Conservation (phyloP, 2,888 invertebrate genomes). For the Nysson spinosus region DNA sequence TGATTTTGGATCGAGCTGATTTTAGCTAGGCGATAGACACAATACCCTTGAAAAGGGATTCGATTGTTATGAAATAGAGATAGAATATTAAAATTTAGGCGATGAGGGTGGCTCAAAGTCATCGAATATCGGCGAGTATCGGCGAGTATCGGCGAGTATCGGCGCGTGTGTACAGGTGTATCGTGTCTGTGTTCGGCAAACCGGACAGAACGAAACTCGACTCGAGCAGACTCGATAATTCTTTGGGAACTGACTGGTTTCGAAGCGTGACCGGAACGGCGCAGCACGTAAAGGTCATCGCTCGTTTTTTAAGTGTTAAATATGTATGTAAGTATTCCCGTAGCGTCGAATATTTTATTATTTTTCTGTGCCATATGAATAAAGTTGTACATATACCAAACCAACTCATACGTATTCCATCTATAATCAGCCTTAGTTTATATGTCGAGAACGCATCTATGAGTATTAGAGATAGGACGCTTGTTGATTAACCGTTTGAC, state of each 20-base stretch:
- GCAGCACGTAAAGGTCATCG: constrained; percentile 16
- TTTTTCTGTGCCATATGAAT: constrained; percentile 68
- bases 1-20: neutral
- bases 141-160: no score
- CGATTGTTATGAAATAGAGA: no score
- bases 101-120: constrained; percentile 33
- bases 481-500: no score
- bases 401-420: neutral
- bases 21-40: neutral
- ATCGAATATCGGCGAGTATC: constrained; percentile 10
- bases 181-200: constrained; percentile 9
- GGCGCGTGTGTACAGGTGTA: constrained; percentile 1
- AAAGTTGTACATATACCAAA: constrained; percentile 61
- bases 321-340: constrained; percentile 24
- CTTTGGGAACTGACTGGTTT: constrained; percentile 7
- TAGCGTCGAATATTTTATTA: constrained; percentile 48
- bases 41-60: constrained; percentile 40
- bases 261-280: constrained; percentile 20
- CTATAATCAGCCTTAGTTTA: no score
- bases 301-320: constrained; percentile 25
- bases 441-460: no score
- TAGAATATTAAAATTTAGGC: neutral
- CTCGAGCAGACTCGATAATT: neutral
- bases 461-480: no score
- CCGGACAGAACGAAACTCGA: neutral